These are phyloP conservation scores for Eulithis testata DNA, from an alignment of 2,888 invertebrate genomes.

Conservation along the genomic window DNA sequence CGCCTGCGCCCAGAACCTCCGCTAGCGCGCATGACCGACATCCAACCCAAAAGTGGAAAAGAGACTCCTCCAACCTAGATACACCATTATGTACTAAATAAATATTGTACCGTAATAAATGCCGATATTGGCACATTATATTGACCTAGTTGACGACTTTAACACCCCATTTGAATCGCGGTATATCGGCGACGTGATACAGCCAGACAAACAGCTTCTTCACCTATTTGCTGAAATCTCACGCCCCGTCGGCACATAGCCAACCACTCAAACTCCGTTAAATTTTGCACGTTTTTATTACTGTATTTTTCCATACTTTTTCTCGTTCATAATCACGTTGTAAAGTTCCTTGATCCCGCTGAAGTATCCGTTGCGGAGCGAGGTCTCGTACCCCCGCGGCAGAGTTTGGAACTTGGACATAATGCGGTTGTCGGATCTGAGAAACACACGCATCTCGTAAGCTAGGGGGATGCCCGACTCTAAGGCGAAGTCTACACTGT, in stretches of 20 bases:
- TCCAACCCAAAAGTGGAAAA: conserved; percentile 83
- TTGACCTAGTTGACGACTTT: conserved; percentile 66
- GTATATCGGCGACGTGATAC: conserved; percentile 33
- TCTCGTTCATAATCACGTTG: conserved; percentile 55
- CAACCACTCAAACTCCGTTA: conserved; percentile 43
- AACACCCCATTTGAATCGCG: conserved; percentile 52
- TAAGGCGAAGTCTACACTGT: conserved; percentile 71
- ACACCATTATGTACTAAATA: conserved; percentile 82
- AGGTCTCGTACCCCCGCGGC: conserved; percentile 62
- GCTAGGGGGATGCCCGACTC: conserved; percentile 53
- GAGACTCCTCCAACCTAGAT: conserved; percentile 83
- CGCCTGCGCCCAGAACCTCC: conserved; percentile 67
- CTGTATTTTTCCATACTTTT: conserved; percentile 47
- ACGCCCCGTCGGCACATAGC: conserved; percentile 42
- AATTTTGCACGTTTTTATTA: conserved; percentile 41
- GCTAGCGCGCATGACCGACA: conserved; percentile 78
- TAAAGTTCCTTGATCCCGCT: conserved; percentile 69
- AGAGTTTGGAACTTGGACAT: conserved; percentile 65
- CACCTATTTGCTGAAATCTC: conserved; percentile 44
- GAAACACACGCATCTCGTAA: conserved; percentile 74
- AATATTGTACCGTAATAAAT: conserved; percentile 79
- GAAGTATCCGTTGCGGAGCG: conserved; percentile 67
- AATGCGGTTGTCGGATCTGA: conserved; percentile 57
- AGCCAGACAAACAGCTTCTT: conserved; percentile 33
- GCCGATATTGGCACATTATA: conserved; percentile 66